phyloP scores from a whole-genome alignment of 2,797 vertebrate genomes.

The Garrulus glandarius region DNA sequence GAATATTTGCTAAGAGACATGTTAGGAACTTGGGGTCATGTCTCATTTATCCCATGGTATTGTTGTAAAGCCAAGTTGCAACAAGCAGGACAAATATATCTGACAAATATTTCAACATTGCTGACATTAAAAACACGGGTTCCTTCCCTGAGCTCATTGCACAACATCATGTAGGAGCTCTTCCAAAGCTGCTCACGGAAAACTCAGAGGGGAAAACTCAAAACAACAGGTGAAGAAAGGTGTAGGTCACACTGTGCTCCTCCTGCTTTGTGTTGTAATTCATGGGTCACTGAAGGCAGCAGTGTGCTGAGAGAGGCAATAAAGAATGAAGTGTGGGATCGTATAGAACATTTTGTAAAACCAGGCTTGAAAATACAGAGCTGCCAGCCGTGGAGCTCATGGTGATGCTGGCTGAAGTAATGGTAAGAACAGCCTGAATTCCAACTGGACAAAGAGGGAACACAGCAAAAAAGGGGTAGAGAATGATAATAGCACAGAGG shows the following conservation, averaged over 20 bases:
- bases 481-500: accelerated
- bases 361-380: background rate
- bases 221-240: background rate
- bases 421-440: background rate
- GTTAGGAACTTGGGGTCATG: background rate
- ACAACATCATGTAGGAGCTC: background rate
- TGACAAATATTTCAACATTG: background rate
- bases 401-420: background rate
- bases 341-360: background rate
- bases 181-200: background rate
- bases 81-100: background rate
- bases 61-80: background rate
- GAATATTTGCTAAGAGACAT: background rate
- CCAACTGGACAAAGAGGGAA: background rate
- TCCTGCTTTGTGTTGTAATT: background rate
- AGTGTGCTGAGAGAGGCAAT: background rate
- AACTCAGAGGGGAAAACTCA: background rate
- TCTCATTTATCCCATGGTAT: background rate
- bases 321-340: background rate
- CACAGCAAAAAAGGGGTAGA: background rate
- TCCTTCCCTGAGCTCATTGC: background rate
- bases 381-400: background rate
- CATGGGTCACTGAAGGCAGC: background rate
- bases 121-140: background rate
- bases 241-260: background rate